These are phyloP conservation scores for Ornithorhynchus anatinus DNA, from an alignment of 2,113 vertebrate species.

Conservation along the genomic window DNA sequence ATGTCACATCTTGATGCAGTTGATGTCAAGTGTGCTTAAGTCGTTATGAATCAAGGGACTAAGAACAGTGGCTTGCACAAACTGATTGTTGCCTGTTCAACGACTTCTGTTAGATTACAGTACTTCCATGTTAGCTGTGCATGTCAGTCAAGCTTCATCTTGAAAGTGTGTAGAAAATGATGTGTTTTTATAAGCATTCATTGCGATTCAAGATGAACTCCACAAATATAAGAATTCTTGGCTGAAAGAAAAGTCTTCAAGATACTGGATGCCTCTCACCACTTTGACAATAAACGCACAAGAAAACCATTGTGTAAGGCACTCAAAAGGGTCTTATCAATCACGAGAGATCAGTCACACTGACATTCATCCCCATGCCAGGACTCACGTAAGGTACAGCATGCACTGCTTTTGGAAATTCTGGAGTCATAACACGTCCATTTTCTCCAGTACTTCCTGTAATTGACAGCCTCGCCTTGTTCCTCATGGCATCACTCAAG, in stretches of 20 bases:
- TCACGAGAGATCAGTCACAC: conserved; percentile 98
- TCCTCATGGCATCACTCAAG: conserved; percentile 93
- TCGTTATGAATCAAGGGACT: conserved; percentile 91
- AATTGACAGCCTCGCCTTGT: conserved; percentile 95
- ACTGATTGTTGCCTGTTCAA: conserved; percentile 78
- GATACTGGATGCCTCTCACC: conserved; percentile 86
- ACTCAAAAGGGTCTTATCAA: conserved; percentile 96
- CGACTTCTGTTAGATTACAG: conserved; percentile 76
- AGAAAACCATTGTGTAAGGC: conserved; percentile 99
- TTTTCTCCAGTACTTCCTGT: conserved; percentile 98
- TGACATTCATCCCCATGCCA: conserved; percentile 98
- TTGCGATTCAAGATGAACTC: conserved; percentile 81
- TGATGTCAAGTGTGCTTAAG: conserved; percentile 98
- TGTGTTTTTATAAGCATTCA: conserved; percentile 74
- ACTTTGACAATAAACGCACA: conserved; percentile 84
- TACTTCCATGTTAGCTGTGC: conserved; percentile 81
- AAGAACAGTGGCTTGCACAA: conserved; percentile 88
- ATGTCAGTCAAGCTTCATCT: conserved; percentile 78
- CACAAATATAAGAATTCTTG: conserved; percentile 80
- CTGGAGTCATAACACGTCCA: conserved; percentile 96
- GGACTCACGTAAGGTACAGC: conserved; percentile 94
- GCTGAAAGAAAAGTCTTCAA: conserved; percentile 84
- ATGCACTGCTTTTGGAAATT: conserved; percentile 99
- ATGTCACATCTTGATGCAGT: conserved; percentile 95
- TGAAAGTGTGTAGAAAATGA: conserved; percentile 78